Evolutionary conservation across 1,140 invertebrate genomes (phyloP).

Genomic region (Pseudomyrmex sp.): DNA sequence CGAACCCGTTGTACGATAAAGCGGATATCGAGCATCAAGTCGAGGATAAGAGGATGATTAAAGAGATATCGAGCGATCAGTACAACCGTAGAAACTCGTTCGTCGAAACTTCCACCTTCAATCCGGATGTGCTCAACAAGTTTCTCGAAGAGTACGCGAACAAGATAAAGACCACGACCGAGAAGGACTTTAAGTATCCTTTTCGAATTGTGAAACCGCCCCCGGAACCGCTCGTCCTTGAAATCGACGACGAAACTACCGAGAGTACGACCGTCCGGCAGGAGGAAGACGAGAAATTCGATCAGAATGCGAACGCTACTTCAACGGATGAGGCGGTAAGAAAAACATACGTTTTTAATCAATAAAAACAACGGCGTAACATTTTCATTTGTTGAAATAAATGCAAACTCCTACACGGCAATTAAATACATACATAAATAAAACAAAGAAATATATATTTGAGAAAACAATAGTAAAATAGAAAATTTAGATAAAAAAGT

Average conservation of each 20-base stretch:
- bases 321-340: slow-evolving; percentile 56
- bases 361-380: too few species aligned
- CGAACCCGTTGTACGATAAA: slow-evolving; percentile 57
- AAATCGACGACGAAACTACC: slow-evolving; percentile 82
- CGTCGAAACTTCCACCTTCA: slow-evolving; percentile 81
- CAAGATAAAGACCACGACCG: slow-evolving; percentile 84
- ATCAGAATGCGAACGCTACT: slow-evolving; percentile 75
- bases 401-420: too few species aligned
- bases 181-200: slow-evolving; percentile 81
- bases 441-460: too few species aligned
- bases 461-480: too few species aligned
- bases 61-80: slow-evolving; percentile 55
- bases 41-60: slow-evolving; percentile 60
- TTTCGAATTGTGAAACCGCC: slow-evolving; percentile 82
- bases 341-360: background rate
- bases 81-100: slow-evolving; percentile 73
- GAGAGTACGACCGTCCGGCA: slow-evolving; percentile 72
- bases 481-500: too few species aligned
- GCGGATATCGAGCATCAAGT: background rate
- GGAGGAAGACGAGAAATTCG: slow-evolving; percentile 76
- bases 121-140: slow-evolving; percentile 86
- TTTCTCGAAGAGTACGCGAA: slow-evolving; percentile 87
- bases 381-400: too few species aligned
- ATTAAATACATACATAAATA: too few species aligned
- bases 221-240: slow-evolving; percentile 82